Percentiles rank a stretch among this genome's conserved stretches.
Evolutionary conservation across 2,113 vertebrate genomes (phyloP).

Genomic region (Salvelinus fontinalis): DNA sequence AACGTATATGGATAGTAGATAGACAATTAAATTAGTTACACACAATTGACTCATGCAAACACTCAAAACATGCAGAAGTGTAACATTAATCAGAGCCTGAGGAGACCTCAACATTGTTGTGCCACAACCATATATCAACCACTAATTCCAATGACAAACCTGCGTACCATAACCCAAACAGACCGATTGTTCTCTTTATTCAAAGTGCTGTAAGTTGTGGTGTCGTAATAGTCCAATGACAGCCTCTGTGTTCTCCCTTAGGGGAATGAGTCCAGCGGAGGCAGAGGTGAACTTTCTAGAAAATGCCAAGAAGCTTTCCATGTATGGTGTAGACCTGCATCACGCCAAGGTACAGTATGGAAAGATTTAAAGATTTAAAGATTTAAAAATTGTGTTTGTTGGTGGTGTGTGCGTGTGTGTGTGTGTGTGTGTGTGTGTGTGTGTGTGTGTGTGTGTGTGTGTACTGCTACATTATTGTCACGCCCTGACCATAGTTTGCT

Average conservation of each 20-base stretch:
- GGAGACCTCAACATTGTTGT: not conserved
- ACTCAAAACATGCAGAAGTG: too few species aligned
- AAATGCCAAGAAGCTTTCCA: constrained; percentile 98
- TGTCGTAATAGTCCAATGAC: constrained; percentile 7
- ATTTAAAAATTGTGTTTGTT: not conserved
- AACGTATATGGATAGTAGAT: too few species aligned
- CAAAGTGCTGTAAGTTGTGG: not conserved
- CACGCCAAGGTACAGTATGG: constrained; percentile 89
- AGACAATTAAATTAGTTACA: too few species aligned
- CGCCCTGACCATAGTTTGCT: too few species aligned
- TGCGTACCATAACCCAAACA: not conserved
- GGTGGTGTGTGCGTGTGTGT: not conserved
- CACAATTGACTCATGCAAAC: too few species aligned
- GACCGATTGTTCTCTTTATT: not conserved
- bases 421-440: not conserved
- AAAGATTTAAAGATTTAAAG: not conserved
- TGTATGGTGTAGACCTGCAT: constrained; percentile 99
- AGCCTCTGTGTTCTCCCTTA: constrained; percentile 53
- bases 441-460: too few species aligned
- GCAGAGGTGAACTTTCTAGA: constrained; percentile 98
- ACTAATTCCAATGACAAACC: not conserved
- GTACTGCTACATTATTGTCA: too few species aligned
- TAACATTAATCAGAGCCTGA: not conserved
- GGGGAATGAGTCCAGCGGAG: constrained; percentile 96
- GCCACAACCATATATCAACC: not conserved